These are phyloP conservation scores for Tillus elongatus DNA, from an alignment of 2,888 invertebrate genomes.

Conservation along the genomic window DNA sequence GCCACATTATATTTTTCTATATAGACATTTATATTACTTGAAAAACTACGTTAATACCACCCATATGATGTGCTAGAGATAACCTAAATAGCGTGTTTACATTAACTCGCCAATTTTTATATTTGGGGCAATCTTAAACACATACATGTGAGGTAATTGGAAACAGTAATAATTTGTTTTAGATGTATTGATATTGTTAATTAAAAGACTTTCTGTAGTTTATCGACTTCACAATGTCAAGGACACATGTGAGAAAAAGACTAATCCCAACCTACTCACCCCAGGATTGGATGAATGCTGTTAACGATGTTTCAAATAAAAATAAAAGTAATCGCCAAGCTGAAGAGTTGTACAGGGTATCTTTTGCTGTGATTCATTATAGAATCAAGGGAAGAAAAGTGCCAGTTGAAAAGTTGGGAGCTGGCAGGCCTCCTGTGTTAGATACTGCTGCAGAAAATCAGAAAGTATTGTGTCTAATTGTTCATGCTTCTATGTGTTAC, in stretches of 20 bases:
- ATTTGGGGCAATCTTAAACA: slow-evolving; percentile 1
- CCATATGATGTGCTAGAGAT: no score
- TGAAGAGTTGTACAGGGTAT: not conserved
- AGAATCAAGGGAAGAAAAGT: slow-evolving; percentile 13
- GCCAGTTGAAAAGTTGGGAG: slow-evolving; percentile 8
- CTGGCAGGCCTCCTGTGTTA: slow-evolving; percentile 11
- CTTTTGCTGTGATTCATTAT: slow-evolving; percentile 13
- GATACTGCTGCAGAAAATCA: slow-evolving; percentile 9
- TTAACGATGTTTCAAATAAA: not conserved
- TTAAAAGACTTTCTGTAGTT: no score
- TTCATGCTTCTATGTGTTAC: slow-evolving; percentile 17
- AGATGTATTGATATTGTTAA: no score
- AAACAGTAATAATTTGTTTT: no score
- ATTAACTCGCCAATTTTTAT: not conserved
- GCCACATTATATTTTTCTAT: not conserved
- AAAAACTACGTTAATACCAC: slow-evolving; percentile 3
- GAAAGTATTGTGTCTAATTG: slow-evolving; percentile 13
- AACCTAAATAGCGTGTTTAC: not conserved
- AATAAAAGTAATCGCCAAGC: not conserved
- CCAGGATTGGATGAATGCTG: not conserved
- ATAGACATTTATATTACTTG: no score
- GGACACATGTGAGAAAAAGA: no score
- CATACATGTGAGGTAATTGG: not conserved
- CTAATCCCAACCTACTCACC: not conserved
- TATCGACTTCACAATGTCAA: no score